Base-by-base conservation (phyloP, 2,113 vertebrate species). In the Herpetotheres cachinnans region DNA sequence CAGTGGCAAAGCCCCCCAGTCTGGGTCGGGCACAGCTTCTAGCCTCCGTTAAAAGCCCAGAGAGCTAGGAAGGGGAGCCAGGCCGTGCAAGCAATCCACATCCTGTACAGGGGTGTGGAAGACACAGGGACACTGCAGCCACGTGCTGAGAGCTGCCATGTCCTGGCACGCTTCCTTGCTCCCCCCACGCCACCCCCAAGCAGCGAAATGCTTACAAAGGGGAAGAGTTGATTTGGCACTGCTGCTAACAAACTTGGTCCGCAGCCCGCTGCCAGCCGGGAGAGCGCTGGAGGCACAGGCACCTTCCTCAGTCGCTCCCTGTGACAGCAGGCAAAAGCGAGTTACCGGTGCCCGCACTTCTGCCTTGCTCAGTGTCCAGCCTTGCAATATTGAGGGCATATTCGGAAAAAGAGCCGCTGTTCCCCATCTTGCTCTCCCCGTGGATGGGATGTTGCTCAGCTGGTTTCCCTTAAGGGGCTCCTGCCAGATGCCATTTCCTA, bases 31-130 rank as follows among this genome's bases (percentile, higher is more conserved):
- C 3, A 6, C 20, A 25, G n/a, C n/a, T 62, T 24, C 27, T 5
- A 14, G 19, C 44, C 56, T 38, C 74, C 30, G 44, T 10, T 11
- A 14, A 25, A 13, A 24, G 44, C 20, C 26, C 74, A 13, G 34
- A 17, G 30, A 24, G 27, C 4, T 4, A 6, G n/a, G 16, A 30
- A 49, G n/a, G 56, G n/a, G 27, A 59, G 19, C 42, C 25, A 29
- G 42, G 54, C 56, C n/a, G 21, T 0, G 19, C 52, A 20, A 22
- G 14, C 42, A 24, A 7, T 10, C 56, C 42, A 22, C 25, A 4
- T 12, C 6, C 0, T 6, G 6, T 2, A 7, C 42, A 29, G 30
- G 42, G 7, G 14, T 3, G 2, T 14, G 7, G 55, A 32, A 47
- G 34, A 29, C 6, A 17, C 6, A 30, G 55, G 44, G 73, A 29